phyloP scores from a whole-genome alignment of 2,888 invertebrate genomes.

The Podotricha telesiphe region DNA sequence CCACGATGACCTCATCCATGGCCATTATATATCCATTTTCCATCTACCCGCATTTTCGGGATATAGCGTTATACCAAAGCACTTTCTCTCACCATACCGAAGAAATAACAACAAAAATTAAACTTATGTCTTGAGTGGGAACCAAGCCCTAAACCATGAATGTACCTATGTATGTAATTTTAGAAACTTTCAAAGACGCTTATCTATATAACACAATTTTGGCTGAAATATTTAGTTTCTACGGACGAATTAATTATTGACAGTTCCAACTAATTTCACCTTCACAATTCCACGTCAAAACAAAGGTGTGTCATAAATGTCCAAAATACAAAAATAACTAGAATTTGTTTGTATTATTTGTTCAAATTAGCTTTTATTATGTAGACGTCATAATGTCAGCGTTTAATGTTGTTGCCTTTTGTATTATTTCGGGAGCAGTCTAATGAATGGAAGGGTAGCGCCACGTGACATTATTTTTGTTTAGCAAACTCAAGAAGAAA shows the following conservation, averaged over 20 bases:
- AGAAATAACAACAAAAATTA: no score
- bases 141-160: no score
- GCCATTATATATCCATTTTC: no score
- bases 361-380: conserved; percentile 7
- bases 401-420: conserved; percentile 15
- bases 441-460: conserved; percentile 9
- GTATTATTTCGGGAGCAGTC: conserved; percentile 4
- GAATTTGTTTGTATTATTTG: conserved; percentile 9
- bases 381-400: conserved; percentile 13
- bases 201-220: background rate
- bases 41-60: no score
- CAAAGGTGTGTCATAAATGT: conserved; percentile 13
- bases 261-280: conserved; percentile 6
- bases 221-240: background rate
- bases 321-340: conserved; percentile 7
- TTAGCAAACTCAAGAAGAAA: background rate
- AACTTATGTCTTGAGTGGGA: no score
- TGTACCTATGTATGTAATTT: no score
- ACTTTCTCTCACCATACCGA: no score
- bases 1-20: no score
- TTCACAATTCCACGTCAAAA: background rate
- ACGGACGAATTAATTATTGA: background rate
- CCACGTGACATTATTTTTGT: conserved; percentile 8
- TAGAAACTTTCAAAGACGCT: no score
- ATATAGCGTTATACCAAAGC: no score